phyloP scores from a whole-genome alignment of 2,113 vertebrate species.

The Excalfactoria chinensis region DNA sequence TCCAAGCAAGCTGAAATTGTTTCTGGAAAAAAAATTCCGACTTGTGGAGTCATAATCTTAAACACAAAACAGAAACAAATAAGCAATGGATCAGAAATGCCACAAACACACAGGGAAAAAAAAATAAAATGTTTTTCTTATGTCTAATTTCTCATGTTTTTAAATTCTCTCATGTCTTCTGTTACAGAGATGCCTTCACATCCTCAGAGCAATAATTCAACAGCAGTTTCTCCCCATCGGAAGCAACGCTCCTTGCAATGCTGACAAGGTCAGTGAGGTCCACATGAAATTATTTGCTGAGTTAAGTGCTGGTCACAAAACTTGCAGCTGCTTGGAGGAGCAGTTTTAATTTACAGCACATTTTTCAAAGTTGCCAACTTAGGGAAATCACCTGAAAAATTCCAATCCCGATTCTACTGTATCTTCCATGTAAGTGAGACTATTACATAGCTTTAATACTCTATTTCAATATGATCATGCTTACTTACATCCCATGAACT shows the following conservation, averaged over 20 bases:
- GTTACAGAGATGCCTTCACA: background rate
- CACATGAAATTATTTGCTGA: slow-evolving; percentile 52
- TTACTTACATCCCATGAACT: background rate
- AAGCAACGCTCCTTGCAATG: background rate
- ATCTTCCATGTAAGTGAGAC: background rate
- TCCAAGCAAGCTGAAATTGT: background rate
- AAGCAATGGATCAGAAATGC: background rate
- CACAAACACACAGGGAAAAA: background rate
- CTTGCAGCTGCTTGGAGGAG: slow-evolving; percentile 34
- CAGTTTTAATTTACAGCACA: slow-evolving; percentile 36
- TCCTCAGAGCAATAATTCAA: background rate
- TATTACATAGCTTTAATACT: background rate
- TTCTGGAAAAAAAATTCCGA: background rate
- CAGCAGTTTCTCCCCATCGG: slow-evolving; percentile 9
- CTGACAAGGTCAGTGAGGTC: slow-evolving; percentile 54
- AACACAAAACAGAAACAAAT: background rate
- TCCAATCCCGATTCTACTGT: background rate
- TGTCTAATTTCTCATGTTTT: background rate
- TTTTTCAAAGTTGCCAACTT: background rate
- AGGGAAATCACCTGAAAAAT: background rate
- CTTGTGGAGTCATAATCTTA: background rate
- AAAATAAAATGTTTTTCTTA: background rate
- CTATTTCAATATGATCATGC: background rate
- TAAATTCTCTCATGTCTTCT: background rate
- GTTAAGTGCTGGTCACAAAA: slow-evolving; percentile 30